phyloP scores from a whole-genome alignment of 2,113 vertebrate genomes.

The Sturnira hondurensis region DNA sequence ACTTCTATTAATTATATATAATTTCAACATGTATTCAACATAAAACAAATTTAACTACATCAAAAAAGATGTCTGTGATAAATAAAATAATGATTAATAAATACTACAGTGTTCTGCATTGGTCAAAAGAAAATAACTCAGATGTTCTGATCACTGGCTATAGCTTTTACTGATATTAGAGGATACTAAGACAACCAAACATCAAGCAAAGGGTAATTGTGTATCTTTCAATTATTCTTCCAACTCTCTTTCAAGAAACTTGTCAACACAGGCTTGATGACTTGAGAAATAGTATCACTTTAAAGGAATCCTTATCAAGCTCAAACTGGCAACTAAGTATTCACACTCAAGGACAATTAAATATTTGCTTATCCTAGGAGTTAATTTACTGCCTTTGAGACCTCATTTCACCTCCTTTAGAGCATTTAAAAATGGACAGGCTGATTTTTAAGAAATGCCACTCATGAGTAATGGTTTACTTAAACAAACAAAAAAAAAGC shows the following conservation, averaged over 20 bases:
- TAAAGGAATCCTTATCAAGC: conserved; percentile 46
- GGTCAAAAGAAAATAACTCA: conserved; percentile 50
- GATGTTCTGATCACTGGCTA: conserved; percentile 6
- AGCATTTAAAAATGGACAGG: neutral
- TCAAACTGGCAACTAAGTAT: conserved; percentile 38
- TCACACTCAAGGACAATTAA: conserved; percentile 57
- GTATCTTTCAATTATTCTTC: conserved; percentile 50
- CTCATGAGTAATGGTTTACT: conserved; percentile 7
- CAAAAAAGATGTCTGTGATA: conserved; percentile 30
- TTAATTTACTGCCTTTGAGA: conserved; percentile 22
- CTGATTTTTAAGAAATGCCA: neutral
- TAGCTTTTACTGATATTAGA: conserved; percentile 56
- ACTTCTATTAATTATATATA: conserved; percentile 38
- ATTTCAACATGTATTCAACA: conserved; percentile 8
- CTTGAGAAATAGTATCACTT: conserved; percentile 47
- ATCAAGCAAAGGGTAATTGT: conserved; percentile 54
- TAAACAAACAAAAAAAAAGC: neutral
- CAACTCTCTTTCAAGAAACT: conserved; percentile 52
- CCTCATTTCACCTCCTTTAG: neutral
- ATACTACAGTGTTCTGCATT: neutral
- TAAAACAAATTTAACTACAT: conserved; percentile 36
- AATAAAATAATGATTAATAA: conserved; percentile 43
- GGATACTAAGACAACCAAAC: conserved; percentile 49
- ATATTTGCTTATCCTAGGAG: conserved; percentile 21
- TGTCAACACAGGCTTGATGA: conserved; percentile 58